phyloP scores from a whole-genome alignment of 2,797 vertebrate genomes.

The Sebastiscus albofasciatus region DNA sequence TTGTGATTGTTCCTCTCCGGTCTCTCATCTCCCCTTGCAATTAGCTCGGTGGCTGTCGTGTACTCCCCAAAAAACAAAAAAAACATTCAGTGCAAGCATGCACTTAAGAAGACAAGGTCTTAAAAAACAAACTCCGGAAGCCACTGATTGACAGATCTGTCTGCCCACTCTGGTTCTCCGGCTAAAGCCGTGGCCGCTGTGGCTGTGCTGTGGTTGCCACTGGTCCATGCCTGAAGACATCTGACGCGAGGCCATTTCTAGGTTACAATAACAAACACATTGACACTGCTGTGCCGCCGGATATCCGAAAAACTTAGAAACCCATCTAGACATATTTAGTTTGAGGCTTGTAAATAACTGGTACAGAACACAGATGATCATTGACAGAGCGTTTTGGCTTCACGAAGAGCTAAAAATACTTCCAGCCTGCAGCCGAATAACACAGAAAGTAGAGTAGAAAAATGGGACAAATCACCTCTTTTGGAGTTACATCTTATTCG shows the following conservation, averaged over 20 bases:
- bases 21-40: constrained; percentile 65
- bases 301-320: constrained; percentile 77
- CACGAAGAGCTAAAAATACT: constrained; percentile 38
- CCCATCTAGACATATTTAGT: constrained; percentile 72
- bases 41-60: constrained; percentile 67
- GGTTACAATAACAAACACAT: constrained; percentile 74
- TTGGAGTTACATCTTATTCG: neutral
- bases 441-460: neutral
- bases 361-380: constrained; percentile 16
- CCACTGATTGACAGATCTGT: constrained; percentile 73
- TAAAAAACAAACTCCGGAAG: constrained; percentile 84
- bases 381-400: constrained; percentile 36
- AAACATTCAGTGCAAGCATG: constrained; percentile 62
- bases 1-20: constrained; percentile 35
- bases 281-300: constrained; percentile 71
- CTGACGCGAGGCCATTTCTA: constrained; percentile 74
- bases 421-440: constrained; percentile 4
- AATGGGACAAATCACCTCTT: constrained; percentile 1
- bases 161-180: constrained; percentile 78
- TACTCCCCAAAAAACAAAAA: constrained; percentile 40
- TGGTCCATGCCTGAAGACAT: constrained; percentile 69
- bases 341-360: constrained; percentile 68
- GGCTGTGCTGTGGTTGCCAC: constrained; percentile 70
- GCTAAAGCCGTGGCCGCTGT: constrained; percentile 69
- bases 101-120: constrained; percentile 68